phyloP scores from a whole-genome alignment of 2,113 vertebrate species.

The Chloropsis cyanopogon region DNA sequence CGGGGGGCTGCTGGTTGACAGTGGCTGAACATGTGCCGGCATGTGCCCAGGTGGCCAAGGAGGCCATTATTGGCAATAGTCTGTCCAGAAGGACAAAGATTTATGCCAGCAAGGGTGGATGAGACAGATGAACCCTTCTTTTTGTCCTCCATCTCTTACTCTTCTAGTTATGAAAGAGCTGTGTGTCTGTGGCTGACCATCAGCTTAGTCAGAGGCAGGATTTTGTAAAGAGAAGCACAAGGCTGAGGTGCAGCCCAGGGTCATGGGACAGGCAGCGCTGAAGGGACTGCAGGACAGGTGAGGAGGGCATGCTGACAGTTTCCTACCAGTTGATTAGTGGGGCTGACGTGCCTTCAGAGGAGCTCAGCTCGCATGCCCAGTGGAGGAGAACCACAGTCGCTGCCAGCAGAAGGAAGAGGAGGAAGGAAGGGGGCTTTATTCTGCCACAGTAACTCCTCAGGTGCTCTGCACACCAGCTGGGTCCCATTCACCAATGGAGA shows the following conservation, averaged over 20 bases:
- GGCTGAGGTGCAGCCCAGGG: neutral
- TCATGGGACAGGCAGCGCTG: neutral
- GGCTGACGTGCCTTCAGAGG: neutral
- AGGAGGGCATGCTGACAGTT: neutral
- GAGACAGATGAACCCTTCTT: neutral
- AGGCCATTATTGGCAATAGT: neutral
- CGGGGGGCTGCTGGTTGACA: neutral
- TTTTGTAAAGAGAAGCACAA: neutral
- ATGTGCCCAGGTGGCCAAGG: neutral
- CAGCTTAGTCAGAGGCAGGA: neutral
- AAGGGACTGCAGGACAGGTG: neutral
- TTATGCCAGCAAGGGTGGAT: neutral
- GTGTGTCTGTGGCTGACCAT: neutral
- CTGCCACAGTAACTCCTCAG: neutral
- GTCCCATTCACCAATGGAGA: neutral
- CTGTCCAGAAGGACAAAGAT: neutral
- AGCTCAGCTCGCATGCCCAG: neutral
- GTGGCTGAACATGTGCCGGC: neutral
- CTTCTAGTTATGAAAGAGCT: neutral
- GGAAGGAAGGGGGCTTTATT: neutral
- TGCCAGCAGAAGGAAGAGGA: neutral
- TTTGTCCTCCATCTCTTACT: neutral
- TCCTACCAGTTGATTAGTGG: neutral
- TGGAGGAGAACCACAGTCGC: rapidly evolving
- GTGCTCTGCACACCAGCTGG: neutral